Evolutionary conservation across 1,140 invertebrate species (phyloP), one percentile per base, ranked within the genome.

Genomic region (Coptotermes formosanus): DNA sequence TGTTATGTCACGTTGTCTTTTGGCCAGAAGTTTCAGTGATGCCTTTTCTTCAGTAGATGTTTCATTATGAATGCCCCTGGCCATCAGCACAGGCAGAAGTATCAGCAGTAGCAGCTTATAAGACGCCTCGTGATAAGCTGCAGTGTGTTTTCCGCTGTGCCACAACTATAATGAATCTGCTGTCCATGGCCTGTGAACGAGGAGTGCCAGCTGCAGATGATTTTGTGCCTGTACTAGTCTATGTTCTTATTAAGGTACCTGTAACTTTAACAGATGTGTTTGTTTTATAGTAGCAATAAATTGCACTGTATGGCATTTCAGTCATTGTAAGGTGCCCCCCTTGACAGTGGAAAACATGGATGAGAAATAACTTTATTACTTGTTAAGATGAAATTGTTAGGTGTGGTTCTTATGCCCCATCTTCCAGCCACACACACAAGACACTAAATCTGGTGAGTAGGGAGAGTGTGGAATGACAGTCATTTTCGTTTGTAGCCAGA

Each of bases 151-250:
- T 95, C 88, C 94, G 97, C 30, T 98, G 97, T 90, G 96, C 97
- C 82, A 95, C 95, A 11, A 97, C 97, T 88, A 98, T 99, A 86
- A 97, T 99, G 95, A 98, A 98, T 90, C 92, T 99, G 85, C 92
- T 99, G 85, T 95, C 96, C 38, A 94, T 98, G 92, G 95, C 96
- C 43, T 95, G 94, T 82, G 91, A 93, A 84, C 95, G 95, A 88
- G 93, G 94, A 6, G 95, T 97, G n/a, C 97, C 98, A 23, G 96
- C 98, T 43, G 98, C 99, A 6, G 99, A 99, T 91, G 98, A 99
- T 92, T 94, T 99, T 88, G 96, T 98, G 89, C 99, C 99, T 21
- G 97, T 99, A 38, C 93, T 99, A 81, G 98, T 99, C 64, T 99
- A 96, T 91, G 97, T 99, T 85, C 95, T 99, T 85, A 97, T 99